Evolutionary conservation across 2,888 invertebrate species (phyloP).

Genomic region (Cistogaster globosa): DNA sequence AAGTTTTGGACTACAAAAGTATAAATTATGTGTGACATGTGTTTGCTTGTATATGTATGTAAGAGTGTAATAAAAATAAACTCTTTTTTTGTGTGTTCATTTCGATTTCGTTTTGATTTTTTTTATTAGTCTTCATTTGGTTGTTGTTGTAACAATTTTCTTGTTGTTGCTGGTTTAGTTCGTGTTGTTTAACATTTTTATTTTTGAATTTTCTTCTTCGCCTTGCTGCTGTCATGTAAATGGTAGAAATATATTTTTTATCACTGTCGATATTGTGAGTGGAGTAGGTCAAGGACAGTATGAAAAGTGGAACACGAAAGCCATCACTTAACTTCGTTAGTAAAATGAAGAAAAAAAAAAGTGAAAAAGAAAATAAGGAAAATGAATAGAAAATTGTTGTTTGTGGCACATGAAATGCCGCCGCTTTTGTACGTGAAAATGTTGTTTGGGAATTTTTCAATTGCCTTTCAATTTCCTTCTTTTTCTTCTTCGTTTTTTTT

Average conservation of each 20-base stretch:
- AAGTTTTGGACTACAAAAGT: conserved; percentile 14
- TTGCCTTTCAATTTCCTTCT: conserved; percentile 52
- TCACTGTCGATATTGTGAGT: conserved; percentile 77
- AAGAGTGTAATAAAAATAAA: conserved; percentile 22
- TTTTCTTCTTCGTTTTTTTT: too few relatives aligned
- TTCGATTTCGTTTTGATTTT: conserved; percentile 29
- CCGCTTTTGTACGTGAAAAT: conserved; percentile 23
- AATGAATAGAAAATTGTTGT: conserved; percentile 49
- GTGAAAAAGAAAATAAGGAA: conserved; percentile 15
- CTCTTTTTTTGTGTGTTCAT: conserved; percentile 39
- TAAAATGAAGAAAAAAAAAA: background rate
- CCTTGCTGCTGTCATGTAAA: conserved; percentile 31
- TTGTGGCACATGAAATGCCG: conserved; percentile 22
- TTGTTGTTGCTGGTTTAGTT: conserved; percentile 47
- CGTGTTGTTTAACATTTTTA: conserved; percentile 1
- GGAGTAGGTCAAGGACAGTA: conserved; percentile 84
- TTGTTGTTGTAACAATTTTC: conserved; percentile 51
- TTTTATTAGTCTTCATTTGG: conserved; percentile 37
- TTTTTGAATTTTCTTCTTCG: conserved; percentile 51
- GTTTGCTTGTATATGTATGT: background rate
- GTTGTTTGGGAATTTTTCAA: conserved; percentile 33
- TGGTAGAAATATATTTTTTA: conserved; percentile 1
- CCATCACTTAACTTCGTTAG: conserved; percentile 66
- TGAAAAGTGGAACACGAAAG: conserved; percentile 81
- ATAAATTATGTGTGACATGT: background rate